Percentiles rank a stretch among this genome's conserved stretches.
Conservation (phyloP, 2,888 invertebrate species). For the Cosmia trapezina region DNA sequence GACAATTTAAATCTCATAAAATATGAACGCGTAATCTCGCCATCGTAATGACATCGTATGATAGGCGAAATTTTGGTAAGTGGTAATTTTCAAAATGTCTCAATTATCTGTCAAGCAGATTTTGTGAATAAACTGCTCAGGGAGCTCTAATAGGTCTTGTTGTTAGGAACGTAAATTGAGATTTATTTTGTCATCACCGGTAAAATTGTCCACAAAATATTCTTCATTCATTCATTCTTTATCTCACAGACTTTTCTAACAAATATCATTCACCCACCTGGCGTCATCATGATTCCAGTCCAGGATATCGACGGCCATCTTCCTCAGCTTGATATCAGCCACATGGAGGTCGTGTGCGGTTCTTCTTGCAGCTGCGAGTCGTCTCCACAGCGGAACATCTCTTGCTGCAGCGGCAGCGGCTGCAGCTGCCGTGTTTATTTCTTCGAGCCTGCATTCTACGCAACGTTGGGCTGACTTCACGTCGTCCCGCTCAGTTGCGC, state of each 20-base stretch:
- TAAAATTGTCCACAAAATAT: not conserved
- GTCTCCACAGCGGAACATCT: constrained; percentile 96
- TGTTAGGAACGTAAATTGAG: not conserved
- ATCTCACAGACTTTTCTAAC: not conserved
- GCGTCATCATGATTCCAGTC: constrained; percentile 99
- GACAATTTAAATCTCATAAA: constrained; percentile 57
- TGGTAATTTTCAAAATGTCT: constrained; percentile 43
- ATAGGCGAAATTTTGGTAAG: constrained; percentile 27
- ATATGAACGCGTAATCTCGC: constrained; percentile 46
- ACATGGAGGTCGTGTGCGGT: constrained; percentile 96
- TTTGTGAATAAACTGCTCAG: constrained; percentile 15
- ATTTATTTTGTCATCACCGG: not conserved
- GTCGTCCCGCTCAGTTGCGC: constrained; percentile 95
- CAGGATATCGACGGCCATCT: constrained; percentile 97
- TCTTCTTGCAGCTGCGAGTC: constrained; percentile 94
- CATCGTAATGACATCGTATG: constrained; percentile 41
- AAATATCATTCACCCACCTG: constrained; percentile 76
- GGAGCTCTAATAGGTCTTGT: constrained; percentile 16
- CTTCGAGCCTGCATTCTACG: constrained; percentile 97
- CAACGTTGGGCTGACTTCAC: constrained; percentile 97
- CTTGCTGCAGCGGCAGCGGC: constrained; percentile 97
- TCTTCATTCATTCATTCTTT: not conserved
- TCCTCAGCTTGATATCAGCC: constrained; percentile 96
- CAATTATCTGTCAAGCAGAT: constrained; percentile 27
- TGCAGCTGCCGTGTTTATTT: constrained; percentile 98